Evolutionary conservation across 2,797 vertebrate species (phyloP).

Genomic region (Sardinella longiceps): DNA sequence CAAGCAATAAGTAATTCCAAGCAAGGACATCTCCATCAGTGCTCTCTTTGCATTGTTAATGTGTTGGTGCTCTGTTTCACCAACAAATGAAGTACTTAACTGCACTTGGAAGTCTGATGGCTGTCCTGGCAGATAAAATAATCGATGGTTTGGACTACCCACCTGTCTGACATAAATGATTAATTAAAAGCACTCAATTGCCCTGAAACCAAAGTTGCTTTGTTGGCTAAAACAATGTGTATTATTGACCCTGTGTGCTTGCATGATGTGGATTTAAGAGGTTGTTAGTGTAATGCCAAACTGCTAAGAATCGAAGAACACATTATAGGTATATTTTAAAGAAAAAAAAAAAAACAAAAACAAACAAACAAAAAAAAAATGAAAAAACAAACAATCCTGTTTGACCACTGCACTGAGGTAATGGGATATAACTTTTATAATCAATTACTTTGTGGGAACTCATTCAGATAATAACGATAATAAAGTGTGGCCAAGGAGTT

Average conservation of each 20-base stretch:
- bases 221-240: neutral
- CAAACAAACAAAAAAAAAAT: no score
- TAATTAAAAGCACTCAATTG: conserved; percentile 58
- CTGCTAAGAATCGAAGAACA: neutral
- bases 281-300: conserved; percentile 16
- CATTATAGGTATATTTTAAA: conserved; percentile 3
- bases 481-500: neutral
- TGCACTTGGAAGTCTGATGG: conserved; percentile 51
- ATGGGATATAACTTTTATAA: neutral
- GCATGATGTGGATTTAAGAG: neutral
- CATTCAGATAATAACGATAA: neutral
- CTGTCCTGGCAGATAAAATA: conserved; percentile 54
- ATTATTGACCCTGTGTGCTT: neutral
- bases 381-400: no score
- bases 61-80: conserved; percentile 36
- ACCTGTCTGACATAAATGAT: conserved; percentile 61
- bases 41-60: neutral
- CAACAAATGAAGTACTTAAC: conserved; percentile 57
- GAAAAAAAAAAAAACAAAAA: neutral
- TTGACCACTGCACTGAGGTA: neutral
- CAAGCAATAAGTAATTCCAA: conserved; percentile 31
- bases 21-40: conserved; percentile 33
- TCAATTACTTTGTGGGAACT: neutral
- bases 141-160: conserved; percentile 63
- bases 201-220: conserved; percentile 46